These are phyloP conservation scores for Gymnoscelis rufifasciata DNA, from an alignment of 2,888 invertebrate genomes.

Conservation along the genomic window DNA sequence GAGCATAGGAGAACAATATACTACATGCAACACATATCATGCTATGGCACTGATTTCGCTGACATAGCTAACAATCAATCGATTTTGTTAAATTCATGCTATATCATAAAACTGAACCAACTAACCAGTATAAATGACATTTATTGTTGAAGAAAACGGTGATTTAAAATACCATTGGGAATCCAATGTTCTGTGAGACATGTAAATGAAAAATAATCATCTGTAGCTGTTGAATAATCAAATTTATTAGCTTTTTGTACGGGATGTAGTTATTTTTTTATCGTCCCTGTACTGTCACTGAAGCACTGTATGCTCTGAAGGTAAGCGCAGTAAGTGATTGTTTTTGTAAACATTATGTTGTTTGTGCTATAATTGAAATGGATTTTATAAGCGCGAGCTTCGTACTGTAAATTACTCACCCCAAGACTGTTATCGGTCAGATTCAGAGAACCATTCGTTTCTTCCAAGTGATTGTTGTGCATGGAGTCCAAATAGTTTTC, in stretches of 20 bases:
- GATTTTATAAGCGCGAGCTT: neutral
- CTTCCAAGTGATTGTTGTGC: constrained; percentile 79
- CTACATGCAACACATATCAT: too few species aligned
- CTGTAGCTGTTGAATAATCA: neutral
- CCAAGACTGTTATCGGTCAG: constrained; percentile 74
- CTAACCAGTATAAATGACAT: constrained; percentile 25
- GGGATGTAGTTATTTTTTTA: neutral
- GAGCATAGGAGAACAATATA: too few species aligned
- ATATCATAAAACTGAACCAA: neutral
- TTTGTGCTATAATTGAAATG: neutral
- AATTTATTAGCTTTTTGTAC: neutral
- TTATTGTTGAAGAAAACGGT: constrained; percentile 8
- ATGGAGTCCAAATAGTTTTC: constrained; percentile 75
- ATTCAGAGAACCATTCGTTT: constrained; percentile 80
- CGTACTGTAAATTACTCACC: constrained; percentile 46
- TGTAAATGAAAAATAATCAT: constrained; percentile 20
- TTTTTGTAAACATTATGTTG: neutral
- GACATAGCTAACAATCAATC: too few species aligned
- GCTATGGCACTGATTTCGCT: too few species aligned
- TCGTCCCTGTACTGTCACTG: neutral
- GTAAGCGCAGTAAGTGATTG: neutral
- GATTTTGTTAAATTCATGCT: constrained; percentile 19
- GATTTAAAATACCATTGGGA: constrained; percentile 19
- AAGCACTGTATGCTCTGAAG: constrained; percentile 7
- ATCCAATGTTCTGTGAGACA: constrained; percentile 26